Evolutionary conservation across 2,113 vertebrate species (phyloP).

Genomic region (Labeo catla): DNA sequence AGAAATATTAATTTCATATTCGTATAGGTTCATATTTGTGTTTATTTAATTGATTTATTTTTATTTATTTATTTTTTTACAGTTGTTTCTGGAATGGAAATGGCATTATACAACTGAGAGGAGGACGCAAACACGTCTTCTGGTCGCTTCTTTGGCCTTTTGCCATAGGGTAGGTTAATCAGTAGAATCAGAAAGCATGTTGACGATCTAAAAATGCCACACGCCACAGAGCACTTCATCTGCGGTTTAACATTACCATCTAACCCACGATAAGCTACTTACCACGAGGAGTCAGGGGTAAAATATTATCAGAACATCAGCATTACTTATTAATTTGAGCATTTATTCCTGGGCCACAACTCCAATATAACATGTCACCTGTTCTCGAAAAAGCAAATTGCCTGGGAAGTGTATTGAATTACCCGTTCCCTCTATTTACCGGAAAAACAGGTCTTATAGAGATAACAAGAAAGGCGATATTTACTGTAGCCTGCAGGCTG

Average conservation of each 20-base stretch:
- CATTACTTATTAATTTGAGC: constrained; percentile 82
- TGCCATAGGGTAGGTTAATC: background rate
- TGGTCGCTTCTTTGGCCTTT: background rate
- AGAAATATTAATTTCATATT: no score
- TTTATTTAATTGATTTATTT: no score
- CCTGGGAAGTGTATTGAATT: constrained; percentile 71
- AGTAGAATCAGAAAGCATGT: background rate
- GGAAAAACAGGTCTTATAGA: constrained; percentile 76
- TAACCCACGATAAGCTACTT: constrained; percentile 68
- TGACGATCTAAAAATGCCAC: background rate
- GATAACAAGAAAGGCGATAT: constrained; percentile 82
- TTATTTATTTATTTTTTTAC: background rate
- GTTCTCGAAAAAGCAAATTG: constrained; percentile 76
- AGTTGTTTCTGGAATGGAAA: constrained; percentile 39
- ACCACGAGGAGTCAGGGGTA: constrained; percentile 68
- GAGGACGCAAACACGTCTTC: background rate
- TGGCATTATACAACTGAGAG: background rate
- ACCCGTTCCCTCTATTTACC: constrained; percentile 74
- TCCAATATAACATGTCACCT: constrained; percentile 74
- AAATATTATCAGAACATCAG: constrained; percentile 75
- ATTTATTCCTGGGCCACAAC: constrained; percentile 71
- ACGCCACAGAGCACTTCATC: constrained; percentile 50
- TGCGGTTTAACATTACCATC: constrained; percentile 65
- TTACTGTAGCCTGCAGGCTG: constrained; percentile 67
- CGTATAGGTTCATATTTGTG: no score